Evolutionary conservation across 2,113 vertebrate genomes (phyloP).

Genomic region (Thunnus thynnus): DNA sequence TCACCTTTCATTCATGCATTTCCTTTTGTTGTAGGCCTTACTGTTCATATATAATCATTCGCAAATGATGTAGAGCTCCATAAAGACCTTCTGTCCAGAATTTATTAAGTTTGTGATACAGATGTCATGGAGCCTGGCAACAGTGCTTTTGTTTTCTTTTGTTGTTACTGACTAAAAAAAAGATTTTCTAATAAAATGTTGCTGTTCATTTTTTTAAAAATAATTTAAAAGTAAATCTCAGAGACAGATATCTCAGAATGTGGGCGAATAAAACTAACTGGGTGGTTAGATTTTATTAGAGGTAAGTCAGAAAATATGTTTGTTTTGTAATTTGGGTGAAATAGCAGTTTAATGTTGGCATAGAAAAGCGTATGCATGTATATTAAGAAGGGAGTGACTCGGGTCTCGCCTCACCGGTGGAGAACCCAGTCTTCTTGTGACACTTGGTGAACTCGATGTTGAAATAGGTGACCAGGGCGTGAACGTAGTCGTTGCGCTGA

Average conservation of each 20-base stretch:
- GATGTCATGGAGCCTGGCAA: too few species aligned
- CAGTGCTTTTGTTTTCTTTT: too few species aligned
- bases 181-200: too few species aligned
- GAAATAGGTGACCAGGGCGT: conserved; percentile 97
- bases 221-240: too few species aligned
- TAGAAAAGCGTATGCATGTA: background rate
- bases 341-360: background rate
- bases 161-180: too few species aligned
- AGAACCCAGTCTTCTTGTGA: conserved; percentile 99
- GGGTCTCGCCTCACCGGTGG: conserved; percentile 88
- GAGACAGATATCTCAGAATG: background rate
- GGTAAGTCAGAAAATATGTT: background rate
- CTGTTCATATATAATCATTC: too few species aligned
- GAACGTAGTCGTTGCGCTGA: conserved; percentile 96
- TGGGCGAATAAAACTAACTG: background rate
- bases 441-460: conserved; percentile 99
- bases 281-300: background rate
- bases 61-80: too few species aligned
- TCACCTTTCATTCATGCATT: too few species aligned
- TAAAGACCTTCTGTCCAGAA: too few species aligned
- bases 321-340: background rate
- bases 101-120: too few species aligned
- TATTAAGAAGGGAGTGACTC: background rate
- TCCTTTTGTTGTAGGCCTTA: too few species aligned
- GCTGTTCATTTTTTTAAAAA: too few species aligned